These are phyloP conservation scores for Neogobius melanostomus DNA, from an alignment of 2,113 vertebrate genomes.

Conservation along the genomic window DNA sequence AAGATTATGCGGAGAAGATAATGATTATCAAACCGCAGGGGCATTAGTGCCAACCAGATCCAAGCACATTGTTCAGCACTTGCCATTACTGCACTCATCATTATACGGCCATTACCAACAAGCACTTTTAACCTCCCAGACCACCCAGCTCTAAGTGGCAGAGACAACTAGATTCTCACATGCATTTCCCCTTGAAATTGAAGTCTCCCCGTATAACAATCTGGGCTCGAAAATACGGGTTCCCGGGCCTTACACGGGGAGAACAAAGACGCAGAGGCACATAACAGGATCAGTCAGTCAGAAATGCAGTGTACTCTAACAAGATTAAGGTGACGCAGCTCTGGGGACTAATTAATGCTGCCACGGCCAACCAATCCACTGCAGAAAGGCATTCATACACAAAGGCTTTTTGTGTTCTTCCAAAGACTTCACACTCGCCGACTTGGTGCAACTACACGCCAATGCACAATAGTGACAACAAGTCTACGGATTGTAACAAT, in stretches of 20 bases:
- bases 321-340: slow-evolving; percentile 59
- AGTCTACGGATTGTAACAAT: neutral
- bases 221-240: slow-evolving; percentile 9
- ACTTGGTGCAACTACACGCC: neutral
- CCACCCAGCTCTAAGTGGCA: slow-evolving; percentile 60
- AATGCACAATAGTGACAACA: neutral
- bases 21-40: slow-evolving; percentile 52
- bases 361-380: slow-evolving; percentile 15
- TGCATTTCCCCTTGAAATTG: slow-evolving; percentile 25
- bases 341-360: slow-evolving; percentile 42
- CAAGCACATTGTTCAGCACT: slow-evolving; percentile 27
- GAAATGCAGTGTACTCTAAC: slow-evolving; percentile 36
- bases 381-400: slow-evolving; percentile 27
- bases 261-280: slow-evolving; percentile 48
- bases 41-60: slow-evolving; percentile 57
- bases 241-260: slow-evolving; percentile 9
- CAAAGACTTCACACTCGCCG: slow-evolving; percentile 4
- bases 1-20: slow-evolving; percentile 51
- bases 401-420: slow-evolving; percentile 29
- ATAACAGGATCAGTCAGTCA: slow-evolving; percentile 55
- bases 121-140: slow-evolving; percentile 56
- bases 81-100: slow-evolving; percentile 58
- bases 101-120: slow-evolving; percentile 62
- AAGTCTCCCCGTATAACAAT: slow-evolving; percentile 23
- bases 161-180: slow-evolving; percentile 51